Conservation (phyloP, 2,113 vertebrate species). For the Naja naja region DNA sequence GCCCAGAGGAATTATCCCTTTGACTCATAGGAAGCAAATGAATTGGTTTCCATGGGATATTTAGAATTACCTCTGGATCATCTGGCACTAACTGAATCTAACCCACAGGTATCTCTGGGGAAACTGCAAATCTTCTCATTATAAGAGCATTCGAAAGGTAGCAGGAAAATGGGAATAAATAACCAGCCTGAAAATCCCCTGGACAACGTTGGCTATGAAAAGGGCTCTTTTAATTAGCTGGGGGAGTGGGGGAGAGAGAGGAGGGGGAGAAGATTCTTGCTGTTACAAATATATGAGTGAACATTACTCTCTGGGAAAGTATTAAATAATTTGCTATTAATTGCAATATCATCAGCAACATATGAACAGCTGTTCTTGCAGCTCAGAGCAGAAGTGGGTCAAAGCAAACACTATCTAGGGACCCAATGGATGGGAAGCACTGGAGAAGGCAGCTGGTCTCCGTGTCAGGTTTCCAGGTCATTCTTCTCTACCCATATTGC, state of each 20-base stretch:
- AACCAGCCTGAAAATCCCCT: background rate
- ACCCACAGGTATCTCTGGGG: background rate
- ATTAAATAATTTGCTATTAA: slow-evolving; percentile 59
- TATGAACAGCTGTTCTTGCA: slow-evolving; percentile 52
- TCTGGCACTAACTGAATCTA: background rate
- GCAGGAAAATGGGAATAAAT: slow-evolving; percentile 8
- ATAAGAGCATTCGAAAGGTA: background rate
- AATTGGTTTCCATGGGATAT: background rate
- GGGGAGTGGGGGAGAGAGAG: background rate
- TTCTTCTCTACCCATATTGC: background rate
- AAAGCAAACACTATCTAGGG: slow-evolving; percentile 50
- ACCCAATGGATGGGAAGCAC: slow-evolving; percentile 26
- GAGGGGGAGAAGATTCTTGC: background rate
- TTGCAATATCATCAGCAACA: slow-evolving; percentile 50
- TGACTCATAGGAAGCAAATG: background rate
- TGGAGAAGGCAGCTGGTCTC: slow-evolving; percentile 21
- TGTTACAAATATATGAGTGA: background rate
- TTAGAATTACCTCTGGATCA: background rate
- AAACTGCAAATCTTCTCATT: background rate
- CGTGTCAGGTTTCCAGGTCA: slow-evolving; percentile 27
- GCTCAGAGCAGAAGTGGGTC: slow-evolving; percentile 37
- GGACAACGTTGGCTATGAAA: background rate
- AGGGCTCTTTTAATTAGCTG: background rate
- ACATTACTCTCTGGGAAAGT: slow-evolving; percentile 41
- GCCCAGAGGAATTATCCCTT: background rate